Conservation (phyloP, 35 echinoderm and acorn worm genomes). For the Ptychodera flava region DNA sequence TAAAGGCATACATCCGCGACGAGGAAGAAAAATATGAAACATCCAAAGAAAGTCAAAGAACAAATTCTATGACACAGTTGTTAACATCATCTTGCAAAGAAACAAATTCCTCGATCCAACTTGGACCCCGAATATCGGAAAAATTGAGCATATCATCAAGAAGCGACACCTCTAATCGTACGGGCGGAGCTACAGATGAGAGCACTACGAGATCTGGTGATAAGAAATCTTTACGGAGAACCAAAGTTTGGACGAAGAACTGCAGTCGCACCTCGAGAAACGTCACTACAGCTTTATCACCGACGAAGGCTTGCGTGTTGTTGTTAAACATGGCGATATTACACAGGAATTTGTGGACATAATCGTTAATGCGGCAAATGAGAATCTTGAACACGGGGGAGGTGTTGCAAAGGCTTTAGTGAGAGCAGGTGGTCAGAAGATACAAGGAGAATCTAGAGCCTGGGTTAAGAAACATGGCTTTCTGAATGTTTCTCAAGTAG, state of each 20-base stretch:
- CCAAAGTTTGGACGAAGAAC: background rate
- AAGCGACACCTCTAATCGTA: too few species aligned
- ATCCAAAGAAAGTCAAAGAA: too few species aligned
- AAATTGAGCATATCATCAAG: too few species aligned
- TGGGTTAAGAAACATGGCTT: background rate
- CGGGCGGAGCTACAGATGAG: too few species aligned
- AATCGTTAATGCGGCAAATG: conserved; percentile 36
- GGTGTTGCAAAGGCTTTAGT: conserved; percentile 17
- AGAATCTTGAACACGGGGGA: background rate
- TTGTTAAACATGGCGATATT: conserved; percentile 15
- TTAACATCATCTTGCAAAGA: too few species aligned
- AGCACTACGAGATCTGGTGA: too few species aligned
- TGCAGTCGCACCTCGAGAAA: background rate
- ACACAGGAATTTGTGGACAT: conserved; percentile 13
- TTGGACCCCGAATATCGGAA: too few species aligned
- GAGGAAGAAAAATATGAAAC: too few species aligned
- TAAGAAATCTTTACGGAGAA: too few species aligned
- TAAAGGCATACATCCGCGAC: too few species aligned
- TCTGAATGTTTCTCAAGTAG: conserved; percentile 6
- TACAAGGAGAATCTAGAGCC: background rate
- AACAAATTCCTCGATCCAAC: too few species aligned
- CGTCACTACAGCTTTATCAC: background rate
- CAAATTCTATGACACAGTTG: too few species aligned
- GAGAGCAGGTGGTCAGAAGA: background rate
- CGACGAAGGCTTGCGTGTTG: background rate